Evolutionary conservation across 2,888 invertebrate species (phyloP), one percentile per base, ranked within the genome.

Genomic region (Tetramorium bicarinatum): DNA sequence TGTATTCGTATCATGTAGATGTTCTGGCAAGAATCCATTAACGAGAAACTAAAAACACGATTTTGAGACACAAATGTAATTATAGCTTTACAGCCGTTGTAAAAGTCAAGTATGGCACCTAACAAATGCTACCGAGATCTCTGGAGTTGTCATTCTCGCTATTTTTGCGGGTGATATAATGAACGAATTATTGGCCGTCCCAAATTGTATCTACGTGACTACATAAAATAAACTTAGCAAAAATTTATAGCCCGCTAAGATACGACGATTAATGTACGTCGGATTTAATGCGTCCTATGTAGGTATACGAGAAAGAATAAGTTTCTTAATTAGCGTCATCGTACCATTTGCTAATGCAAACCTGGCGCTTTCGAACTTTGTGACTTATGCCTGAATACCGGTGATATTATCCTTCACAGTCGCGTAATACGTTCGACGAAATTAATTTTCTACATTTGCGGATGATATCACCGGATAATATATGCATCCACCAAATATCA

Each of bases 401-500:
- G 13, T 11, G 49, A 62, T 13, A 56, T 38, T 41, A 47, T 69
- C 25, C 44, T 56, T 54, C 56, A 21, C 15, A 8, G 18, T 52
- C 47, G 56, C 34, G 66, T 54, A 56, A 77, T 56, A 44, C 21
- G 18, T 34, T n/a, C 47, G 79, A 34, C 59, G 9, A 80, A 80
- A 71, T 71, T 59, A 71, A 80, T 80, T 80, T 71, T 25, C 47
- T 49, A 80, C 59, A 56, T 77, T 77, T 67, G 44, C 41, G 54
- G 29, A 44, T 77, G 77, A 67, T 56, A 77, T 80, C 72, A 80
- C 7, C 59, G 34, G 15, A 44, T 80, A 80, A 71, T 71, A 44
- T 59, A 80, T 80, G 79, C 79, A 71, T 47, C 41, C 21, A 56
- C 72, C 34, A 59, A 47, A 71, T 72, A 49, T 71, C 79, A 71